A percentile compares a stretch with the other conserved stretches of the same genome.
These are phyloP conservation scores for Dendroctonus ponderosae DNA, from an alignment of 1,140 invertebrate species.

Conservation along the genomic window DNA sequence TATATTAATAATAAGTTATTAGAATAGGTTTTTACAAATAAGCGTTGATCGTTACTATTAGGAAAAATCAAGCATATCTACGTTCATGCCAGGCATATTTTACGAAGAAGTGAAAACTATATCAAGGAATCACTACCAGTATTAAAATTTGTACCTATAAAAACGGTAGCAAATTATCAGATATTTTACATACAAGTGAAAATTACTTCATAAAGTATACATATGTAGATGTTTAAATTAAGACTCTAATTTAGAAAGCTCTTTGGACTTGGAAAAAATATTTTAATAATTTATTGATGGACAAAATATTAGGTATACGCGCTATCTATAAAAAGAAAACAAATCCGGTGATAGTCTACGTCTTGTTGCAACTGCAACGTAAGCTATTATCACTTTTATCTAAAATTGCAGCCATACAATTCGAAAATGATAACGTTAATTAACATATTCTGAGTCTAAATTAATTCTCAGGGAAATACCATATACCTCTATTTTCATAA, in stretches of 20 bases:
- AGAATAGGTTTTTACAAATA: conserved; percentile 32
- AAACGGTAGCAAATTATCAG: conserved; percentile 46
- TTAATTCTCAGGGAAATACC: conserved; percentile 28
- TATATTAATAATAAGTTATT: conserved; percentile 37
- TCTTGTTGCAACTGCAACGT: no score
- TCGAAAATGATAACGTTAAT: conserved; percentile 39
- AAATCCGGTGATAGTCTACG: no score
- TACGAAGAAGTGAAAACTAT: conserved; percentile 38
- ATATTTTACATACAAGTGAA: conserved; percentile 47
- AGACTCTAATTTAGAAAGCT: no score
- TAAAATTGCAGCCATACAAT: conserved; percentile 31
- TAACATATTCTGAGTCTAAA: conserved; percentile 31
- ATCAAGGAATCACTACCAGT: conserved; percentile 46
- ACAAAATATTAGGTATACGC: no score
- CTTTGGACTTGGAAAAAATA: no score
- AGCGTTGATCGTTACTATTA: conserved; percentile 39
- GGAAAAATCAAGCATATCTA: conserved; percentile 46
- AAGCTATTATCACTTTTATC: no score
- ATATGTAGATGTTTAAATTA: no score
- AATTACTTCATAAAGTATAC: no score
- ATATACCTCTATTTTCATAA: conserved; percentile 32
- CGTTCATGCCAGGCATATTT: conserved; percentile 45
- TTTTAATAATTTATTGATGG: no score
- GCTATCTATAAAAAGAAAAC: no score
- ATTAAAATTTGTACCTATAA: conserved; percentile 52